Base-by-base conservation (phyloP, 2,797 vertebrate species). In the Paedocypris micromegethes region DNA sequence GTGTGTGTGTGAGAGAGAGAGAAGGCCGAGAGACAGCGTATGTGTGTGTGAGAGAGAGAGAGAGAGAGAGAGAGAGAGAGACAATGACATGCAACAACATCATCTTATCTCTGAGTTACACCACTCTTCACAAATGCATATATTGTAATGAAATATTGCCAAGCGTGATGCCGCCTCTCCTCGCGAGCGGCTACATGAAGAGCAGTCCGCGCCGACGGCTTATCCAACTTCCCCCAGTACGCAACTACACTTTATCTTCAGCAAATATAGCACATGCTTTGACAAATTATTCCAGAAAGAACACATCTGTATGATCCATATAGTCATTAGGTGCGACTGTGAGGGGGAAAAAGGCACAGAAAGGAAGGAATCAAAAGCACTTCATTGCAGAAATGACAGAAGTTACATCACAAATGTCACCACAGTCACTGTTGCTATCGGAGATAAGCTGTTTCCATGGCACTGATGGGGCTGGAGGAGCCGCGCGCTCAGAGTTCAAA, bases 31-130 rank as follows among this genome's bases (percentile, higher is more conserved):
- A 23, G 23, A 23, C 23, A 23, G 23, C 23, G 1, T 23, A 23
- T 46, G 39, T 55, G 9, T 78, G 77, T 74, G 73, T 79, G 78
- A 78, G 70, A 66, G 48, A 48, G 3, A n/a, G 49, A 79, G 77
- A 75, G 73, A 78, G 78, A 78, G 70, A 66, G 48, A 48, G 3
- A n/a, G 49, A 50, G 55, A 66, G 39, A 53, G 55, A 72, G 62
- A 43, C 59, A 63, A 70, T 62, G 51, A 69, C 67, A 69, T 9
- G 49, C 56, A 59, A 67, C 23, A 43, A 64, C 46, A 58, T 61
- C 67, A 46, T 59, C 46, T 70, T 43, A 56, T 44, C n/a, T 55
- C 51, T 42, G 5, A 63, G 4, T 43, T 58, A 39, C 6, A 58
- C n/a, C n/a, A 2, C 9, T 23, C 43, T 46, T 5, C 42, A 51